Conservation (phyloP, 2,888 invertebrate genomes). For the Abscondita cerata region DNA sequence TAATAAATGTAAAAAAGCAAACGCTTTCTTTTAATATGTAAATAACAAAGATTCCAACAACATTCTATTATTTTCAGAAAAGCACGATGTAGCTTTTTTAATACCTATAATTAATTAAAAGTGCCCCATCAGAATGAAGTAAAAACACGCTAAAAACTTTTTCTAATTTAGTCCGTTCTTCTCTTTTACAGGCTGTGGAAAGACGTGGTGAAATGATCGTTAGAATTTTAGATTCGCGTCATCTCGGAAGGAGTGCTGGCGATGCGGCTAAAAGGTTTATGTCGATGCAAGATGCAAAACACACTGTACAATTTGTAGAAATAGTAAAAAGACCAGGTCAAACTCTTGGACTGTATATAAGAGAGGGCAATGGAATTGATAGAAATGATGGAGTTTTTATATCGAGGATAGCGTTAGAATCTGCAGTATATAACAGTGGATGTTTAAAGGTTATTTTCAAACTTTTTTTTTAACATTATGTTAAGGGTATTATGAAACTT, state of each 20-base stretch:
- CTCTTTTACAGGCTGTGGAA: conserved; percentile 69
- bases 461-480: conserved; percentile 14
- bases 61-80: background rate
- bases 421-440: conserved; percentile 96
- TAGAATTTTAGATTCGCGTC: conserved; percentile 85
- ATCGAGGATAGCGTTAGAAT: conserved; percentile 93
- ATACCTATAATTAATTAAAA: too few relatives aligned
- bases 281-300: conserved; percentile 71
- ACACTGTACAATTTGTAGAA: conserved; percentile 89
- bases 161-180: conserved; percentile 11
- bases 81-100: background rate
- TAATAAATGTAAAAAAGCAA: too few relatives aligned
- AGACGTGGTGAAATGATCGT: conserved; percentile 95
- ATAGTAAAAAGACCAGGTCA: conserved; percentile 99
- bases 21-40: background rate
- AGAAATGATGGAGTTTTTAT: conserved; percentile 97
- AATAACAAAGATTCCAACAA: background rate
- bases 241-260: conserved; percentile 84
- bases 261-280: conserved; percentile 90
- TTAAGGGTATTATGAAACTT: conserved; percentile 21
- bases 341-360: conserved; percentile 95
- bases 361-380: conserved; percentile 98
- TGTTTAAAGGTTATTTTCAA: conserved; percentile 76
- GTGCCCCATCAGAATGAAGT: too few relatives aligned
- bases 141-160: background rate